A percentile compares a stretch with the other conserved stretches of the same genome.
Conservation (phyloP, 2,797 vertebrate species). For the Pelobates cultripes region DNA sequence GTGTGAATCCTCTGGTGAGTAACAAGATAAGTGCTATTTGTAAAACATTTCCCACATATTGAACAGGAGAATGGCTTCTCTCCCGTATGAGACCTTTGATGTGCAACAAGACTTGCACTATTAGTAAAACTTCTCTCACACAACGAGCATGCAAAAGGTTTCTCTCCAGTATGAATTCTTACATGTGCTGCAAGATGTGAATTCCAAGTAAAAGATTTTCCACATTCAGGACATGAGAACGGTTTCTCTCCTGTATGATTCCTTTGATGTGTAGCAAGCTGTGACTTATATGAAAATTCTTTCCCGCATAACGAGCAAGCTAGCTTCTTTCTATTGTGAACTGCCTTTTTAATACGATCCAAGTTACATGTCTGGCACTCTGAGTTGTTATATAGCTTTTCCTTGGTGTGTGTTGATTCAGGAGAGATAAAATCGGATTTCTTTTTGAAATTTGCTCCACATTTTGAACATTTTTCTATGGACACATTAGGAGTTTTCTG, state of each 20-base stretch:
- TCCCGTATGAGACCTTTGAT: slow-evolving; percentile 61
- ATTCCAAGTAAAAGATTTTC: neutral
- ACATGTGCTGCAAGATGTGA: neutral
- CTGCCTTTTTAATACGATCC: neutral
- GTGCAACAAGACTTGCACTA: neutral
- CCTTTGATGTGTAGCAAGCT: slow-evolving; percentile 18
- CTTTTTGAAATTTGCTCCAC: neutral
- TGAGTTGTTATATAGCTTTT: neutral
- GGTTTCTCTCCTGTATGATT: neutral
- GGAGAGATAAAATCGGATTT: neutral
- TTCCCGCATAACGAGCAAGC: neutral
- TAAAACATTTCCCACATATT: slow-evolving; percentile 75
- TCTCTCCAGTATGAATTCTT: neutral
- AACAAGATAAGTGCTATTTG: slow-evolving; percentile 48
- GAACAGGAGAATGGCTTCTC: slow-evolving; percentile 60
- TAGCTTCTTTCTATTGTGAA: slow-evolving; percentile 12
- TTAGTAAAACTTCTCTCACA: slow-evolving; percentile 10
- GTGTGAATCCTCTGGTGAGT: slow-evolving; percentile 63
- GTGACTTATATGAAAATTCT: slow-evolving; percentile 14
- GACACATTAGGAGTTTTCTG: neutral
- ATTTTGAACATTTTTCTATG: neutral
- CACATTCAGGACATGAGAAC: too few species aligned
- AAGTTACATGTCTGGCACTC: neutral
- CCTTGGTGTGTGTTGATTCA: neutral
- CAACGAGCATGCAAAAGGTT: slow-evolving; percentile 9